Base-by-base conservation (phyloP, 2,113 vertebrate species). In the Brachypteracias leptosomus region DNA sequence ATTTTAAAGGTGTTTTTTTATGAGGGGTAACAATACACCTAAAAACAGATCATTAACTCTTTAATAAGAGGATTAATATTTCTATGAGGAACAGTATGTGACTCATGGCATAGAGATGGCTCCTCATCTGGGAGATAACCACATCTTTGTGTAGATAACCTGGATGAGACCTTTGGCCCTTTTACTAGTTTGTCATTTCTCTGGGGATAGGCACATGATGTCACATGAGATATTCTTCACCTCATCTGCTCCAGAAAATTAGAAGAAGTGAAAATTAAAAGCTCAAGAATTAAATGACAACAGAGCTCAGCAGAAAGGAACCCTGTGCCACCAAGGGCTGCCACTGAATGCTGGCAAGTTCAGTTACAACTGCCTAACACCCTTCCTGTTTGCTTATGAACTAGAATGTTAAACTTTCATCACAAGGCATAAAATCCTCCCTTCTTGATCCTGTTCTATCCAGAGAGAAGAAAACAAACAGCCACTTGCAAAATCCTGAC, bases 151-250 rank as follows among this genome's bases (percentile, higher is more conserved):
- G 1, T 1, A 19, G 2, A 4, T 47, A 38, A 51, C 16, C 25
- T n/a, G 12, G n/a, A 58, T 49, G 59, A 85, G n/a, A 54, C 15
- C 35, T 67, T 36, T 49, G 24, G 61, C 19, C 20, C 52, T 73
- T 63, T 78, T 22, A n/a, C 26, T 51, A 42, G 8, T 54, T 62
- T 16, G 13, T 59, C 3, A 61, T 55, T 82, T 58, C 35, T 52
- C 59, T n/a, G 31, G n/a, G 24, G 20, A 28, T 8, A 67, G 40
- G 38, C 25, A 88, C 16, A n/a, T 0, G 0, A 24, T 6, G 10
- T 46, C 66, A 90, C 22, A 40, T 4, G 5, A 77, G 13, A 49
- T 6, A 9, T 40, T 61, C 5, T 72, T 38, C 55, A 72, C 19
- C 54, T 63, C 33, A 24, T 29, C 31, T 49, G 61, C 44, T 26